A percentile compares a stretch with the other conserved stretches of the same genome.
Evolutionary conservation across 2,888 invertebrate genomes (phyloP).

Genomic region (Periphyllus acericola): DNA sequence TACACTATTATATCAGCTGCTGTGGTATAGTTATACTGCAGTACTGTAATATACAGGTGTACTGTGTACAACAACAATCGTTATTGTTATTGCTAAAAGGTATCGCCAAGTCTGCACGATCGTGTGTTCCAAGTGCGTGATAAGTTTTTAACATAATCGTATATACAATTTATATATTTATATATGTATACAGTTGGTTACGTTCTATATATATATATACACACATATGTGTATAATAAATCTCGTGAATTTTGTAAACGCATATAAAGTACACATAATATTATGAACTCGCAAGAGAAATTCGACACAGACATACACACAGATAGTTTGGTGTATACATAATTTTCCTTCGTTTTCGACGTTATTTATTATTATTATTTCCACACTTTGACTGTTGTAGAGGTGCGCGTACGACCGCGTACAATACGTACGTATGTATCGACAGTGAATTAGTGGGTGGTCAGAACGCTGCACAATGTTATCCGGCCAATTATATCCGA

Average conservation of each 20-base stretch:
- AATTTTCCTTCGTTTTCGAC: background rate
- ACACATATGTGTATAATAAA: background rate
- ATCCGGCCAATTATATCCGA: slow-evolving; percentile 28
- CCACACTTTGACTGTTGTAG: background rate
- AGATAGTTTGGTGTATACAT: background rate
- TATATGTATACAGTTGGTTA: background rate
- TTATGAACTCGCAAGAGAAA: background rate
- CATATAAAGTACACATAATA: background rate
- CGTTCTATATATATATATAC: no score
- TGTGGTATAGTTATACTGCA: background rate
- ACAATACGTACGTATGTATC: background rate
- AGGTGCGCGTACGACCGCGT: background rate
- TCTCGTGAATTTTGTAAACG: background rate
- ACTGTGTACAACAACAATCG: background rate
- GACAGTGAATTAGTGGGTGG: slow-evolving; percentile 49
- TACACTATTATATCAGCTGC: background rate
- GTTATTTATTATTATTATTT: slow-evolving; percentile 7
- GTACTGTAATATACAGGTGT: background rate
- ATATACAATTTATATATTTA: no score
- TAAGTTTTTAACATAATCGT: background rate
- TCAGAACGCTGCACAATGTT: slow-evolving; percentile 20
- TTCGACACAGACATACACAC: background rate
- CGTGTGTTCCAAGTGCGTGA: background rate
- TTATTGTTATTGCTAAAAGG: background rate
- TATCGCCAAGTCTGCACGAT: background rate